A percentile compares a stretch with the other conserved stretches of the same genome.
These are phyloP conservation scores for Oryzias sinensis DNA, from an alignment of 2,797 vertebrate genomes.

Conservation along the genomic window DNA sequence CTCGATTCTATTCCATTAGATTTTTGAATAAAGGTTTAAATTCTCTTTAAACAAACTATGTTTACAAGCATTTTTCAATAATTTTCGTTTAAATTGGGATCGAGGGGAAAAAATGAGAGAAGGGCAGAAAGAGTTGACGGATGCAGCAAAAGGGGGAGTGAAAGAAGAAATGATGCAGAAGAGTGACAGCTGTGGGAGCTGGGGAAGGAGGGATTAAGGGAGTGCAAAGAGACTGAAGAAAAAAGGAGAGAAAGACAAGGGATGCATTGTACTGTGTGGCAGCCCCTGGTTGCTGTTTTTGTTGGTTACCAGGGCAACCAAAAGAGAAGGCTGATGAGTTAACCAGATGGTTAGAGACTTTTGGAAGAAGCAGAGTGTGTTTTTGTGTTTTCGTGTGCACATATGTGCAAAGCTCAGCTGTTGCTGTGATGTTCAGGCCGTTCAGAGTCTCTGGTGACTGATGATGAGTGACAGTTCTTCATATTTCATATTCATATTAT, in stretches of 20 bases:
- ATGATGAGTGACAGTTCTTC: constrained; percentile 37
- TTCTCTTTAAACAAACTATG: too few relatives aligned
- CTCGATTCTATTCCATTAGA: too few relatives aligned
- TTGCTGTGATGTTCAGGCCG: constrained; percentile 15
- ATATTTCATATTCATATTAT: constrained; percentile 38
- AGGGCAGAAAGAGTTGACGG: constrained; percentile 2
- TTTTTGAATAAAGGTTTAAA: too few relatives aligned
- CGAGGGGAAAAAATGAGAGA: background rate
- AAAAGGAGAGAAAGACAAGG: constrained; percentile 60
- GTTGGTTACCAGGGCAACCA: constrained; percentile 56
- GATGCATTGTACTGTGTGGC: constrained; percentile 67
- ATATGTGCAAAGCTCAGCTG: constrained; percentile 10
- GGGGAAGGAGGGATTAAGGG: constrained; percentile 53
- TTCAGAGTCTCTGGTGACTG: constrained; percentile 26
- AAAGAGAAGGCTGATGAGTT: constrained; percentile 65
- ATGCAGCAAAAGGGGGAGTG: constrained; percentile 14
- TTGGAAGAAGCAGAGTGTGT: constrained; percentile 23
- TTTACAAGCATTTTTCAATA: too few relatives aligned
- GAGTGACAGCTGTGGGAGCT: constrained; percentile 46
- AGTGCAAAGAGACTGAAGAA: constrained; percentile 34
- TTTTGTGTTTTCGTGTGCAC: constrained; percentile 8
- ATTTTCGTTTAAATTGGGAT: background rate
- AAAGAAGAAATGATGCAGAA: constrained; percentile 56
- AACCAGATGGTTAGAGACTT: constrained; percentile 70
- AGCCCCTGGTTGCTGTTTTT: constrained; percentile 61